Base-by-base conservation (phyloP, 2,113 vertebrate genomes). In the Phycodurus eques region DNA sequence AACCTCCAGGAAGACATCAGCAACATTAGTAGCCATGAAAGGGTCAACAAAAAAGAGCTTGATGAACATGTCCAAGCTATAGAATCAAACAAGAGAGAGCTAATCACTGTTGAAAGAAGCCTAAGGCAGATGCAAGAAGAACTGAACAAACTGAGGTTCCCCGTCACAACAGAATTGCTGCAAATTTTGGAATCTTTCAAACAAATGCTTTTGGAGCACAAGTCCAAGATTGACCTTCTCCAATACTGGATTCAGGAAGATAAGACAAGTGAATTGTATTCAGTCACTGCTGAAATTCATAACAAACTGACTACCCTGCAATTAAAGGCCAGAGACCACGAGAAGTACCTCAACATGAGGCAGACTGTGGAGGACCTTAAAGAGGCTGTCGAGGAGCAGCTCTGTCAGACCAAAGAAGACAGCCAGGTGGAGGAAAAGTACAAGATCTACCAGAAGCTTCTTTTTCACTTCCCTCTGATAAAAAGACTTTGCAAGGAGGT, bases 1-100 rank as follows among this genome's bases (percentile, higher is more conserved):
- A 81, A 81, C 76, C 92, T 98, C 49, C 92, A 93, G 80, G 93
- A 87, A 0, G 94, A 94, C 79, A 88, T 93, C 49, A 83, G 71
- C 20, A 91, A 85, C 72, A 86, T 93, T 5, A 87, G 85, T 42
- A 91, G 84, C 78, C 84, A 89, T 35, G 88, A 95, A 81, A 92
- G 92, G 75, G 79, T 59, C 63, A 92, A 91, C 72, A 91, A 90
- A 67, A 67, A 77, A 11, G 89, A 94, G 56, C 77, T 94, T n/a
- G 89, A 92, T 20, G 83, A 91, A 59, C 85, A 92, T 67, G 56
- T 90, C 19, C 78, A 83, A 57, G 75, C 82, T 35, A 88, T 73
- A 43, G 90, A 80, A 60, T 90, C 92, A 15, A 88, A 94, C 74
- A 83, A 75, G 67, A 91, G 91, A 72, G 88, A 88, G 44, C 57